Percentiles rank a stretch among this genome's conserved stretches.
Conservation (phyloP, 2,888 invertebrate genomes). For the Tyria jacobaeae region DNA sequence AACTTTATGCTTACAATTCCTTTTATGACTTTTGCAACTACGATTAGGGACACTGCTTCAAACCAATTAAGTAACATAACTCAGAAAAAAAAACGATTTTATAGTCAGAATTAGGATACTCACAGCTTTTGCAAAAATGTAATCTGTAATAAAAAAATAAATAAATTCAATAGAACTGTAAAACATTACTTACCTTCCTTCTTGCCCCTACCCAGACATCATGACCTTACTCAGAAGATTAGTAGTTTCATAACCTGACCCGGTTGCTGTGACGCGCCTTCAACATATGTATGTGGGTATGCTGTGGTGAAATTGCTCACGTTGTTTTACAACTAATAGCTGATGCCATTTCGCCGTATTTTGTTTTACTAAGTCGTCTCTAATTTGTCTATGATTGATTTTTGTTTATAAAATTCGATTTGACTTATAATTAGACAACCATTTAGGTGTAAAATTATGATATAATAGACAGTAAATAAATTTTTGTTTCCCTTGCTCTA, state of each 20-base stretch:
- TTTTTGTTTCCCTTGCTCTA: too few relatives aligned
- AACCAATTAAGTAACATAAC: too few relatives aligned
- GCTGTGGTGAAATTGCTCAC: conserved; percentile 50
- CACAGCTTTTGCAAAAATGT: neutral
- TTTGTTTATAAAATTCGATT: conserved; percentile 9
- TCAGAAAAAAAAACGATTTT: too few relatives aligned
- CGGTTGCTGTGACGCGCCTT: conserved; percentile 55
- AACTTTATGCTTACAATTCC: neutral
- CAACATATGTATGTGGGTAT: conserved; percentile 39
- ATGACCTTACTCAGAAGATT: conserved; percentile 50
- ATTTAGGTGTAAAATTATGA: neutral
- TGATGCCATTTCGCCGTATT: conserved; percentile 23
- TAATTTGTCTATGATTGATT: conserved; percentile 18
- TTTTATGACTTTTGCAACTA: too few relatives aligned
- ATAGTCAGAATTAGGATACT: neutral
- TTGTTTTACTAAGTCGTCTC: conserved; percentile 41
- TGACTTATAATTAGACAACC: too few relatives aligned
- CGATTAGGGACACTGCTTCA: too few relatives aligned
- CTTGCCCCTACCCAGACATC: conserved; percentile 9
- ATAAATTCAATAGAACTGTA: neutral
- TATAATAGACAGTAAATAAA: too few relatives aligned
- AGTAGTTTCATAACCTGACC: conserved; percentile 54
- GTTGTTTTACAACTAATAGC: conserved; percentile 52
- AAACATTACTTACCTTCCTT: conserved; percentile 11
- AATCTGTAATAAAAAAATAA: neutral